Base-by-base conservation (phyloP, 2,888 invertebrate species). In the Drosophila siamana region DNA sequence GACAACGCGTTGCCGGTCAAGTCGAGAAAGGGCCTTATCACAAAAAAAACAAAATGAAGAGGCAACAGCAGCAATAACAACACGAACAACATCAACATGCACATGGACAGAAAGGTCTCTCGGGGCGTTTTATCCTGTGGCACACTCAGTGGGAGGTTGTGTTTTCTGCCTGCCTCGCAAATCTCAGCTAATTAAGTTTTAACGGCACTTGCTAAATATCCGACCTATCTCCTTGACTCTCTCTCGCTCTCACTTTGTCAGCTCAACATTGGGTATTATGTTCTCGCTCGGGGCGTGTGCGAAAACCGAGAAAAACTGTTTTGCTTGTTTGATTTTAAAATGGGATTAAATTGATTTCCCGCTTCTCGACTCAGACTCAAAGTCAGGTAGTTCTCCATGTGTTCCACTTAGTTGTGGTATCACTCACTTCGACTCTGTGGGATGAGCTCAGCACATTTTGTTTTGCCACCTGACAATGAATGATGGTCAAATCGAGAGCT, bases 321-420 rank as follows among this genome's bases (percentile, higher is more conserved):
- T 71, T 71, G 51, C 47, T 78, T 74, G 67, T 65, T 67, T 78
- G 74, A 81, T 69, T 79, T 75, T 61, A 65, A 87, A 84, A 87
- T 82, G 60, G 86, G 84, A 82, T 84, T 84, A 85, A 84, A 87
- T 87, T 85, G 88, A 85, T 87, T 87, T 88, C 73, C 61, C 73
- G 86, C 88, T 87, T 82, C 84, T 79, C 73, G 63, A 77, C 56
- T 38, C n/a, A 11, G 41, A n/a, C 50, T 22, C 13, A n/a, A 4
- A 11, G 41, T 30, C 68, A 72, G 75, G 78, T 75, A 77, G 55
- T 54, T 48, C 5, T 11, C 26, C n/a, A n/a, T 44, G 13, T 19
- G 28, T 16, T 26, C 22, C 28, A 11, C 16, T 30, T 38, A 16
- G 6, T 11, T 13, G 8, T 26, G 5, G 0, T 19, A 16, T 36